Evolutionary conservation across 1,140 invertebrate species (phyloP).

Genomic region (Plectrocnemia conspersa): DNA sequence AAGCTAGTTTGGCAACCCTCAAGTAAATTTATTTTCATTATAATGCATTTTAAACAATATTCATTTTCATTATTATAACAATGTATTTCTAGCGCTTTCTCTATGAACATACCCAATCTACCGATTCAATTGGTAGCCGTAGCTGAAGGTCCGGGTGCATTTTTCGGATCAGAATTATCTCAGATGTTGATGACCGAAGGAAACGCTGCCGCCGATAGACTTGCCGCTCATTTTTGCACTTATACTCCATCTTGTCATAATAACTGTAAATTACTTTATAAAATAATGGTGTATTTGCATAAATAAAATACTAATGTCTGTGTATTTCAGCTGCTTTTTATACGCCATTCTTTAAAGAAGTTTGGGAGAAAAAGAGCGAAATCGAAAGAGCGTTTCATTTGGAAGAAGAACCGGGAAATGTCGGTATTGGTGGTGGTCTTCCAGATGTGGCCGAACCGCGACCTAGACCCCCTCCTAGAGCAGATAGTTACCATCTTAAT

Average conservation of each 20-base stretch:
- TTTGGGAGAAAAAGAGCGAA: constrained; percentile 92
- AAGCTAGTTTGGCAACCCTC: constrained; percentile 88
- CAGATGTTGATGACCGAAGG: constrained; percentile 90
- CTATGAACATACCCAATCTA: constrained; percentile 88
- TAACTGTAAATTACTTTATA: constrained; percentile 61
- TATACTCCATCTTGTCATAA: constrained; percentile 74
- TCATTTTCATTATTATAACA: constrained; percentile 1
- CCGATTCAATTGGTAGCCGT: constrained; percentile 94
- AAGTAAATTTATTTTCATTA: constrained; percentile 60
- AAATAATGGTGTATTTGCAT: not conserved
- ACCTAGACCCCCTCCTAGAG: constrained; percentile 60
- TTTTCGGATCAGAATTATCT: constrained; percentile 84
- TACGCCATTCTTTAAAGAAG: constrained; percentile 92
- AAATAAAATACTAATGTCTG: constrained; percentile 12
- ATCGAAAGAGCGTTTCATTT: constrained; percentile 90
- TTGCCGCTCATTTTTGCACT: constrained; percentile 91
- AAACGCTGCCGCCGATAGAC: constrained; percentile 83
- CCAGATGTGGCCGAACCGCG: constrained; percentile 49
- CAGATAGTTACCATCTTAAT: constrained; percentile 67
- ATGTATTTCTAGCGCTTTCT: constrained; percentile 70
- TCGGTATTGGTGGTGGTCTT: constrained; percentile 51
- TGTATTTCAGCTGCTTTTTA: constrained; percentile 80
- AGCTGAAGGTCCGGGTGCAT: constrained; percentile 80
- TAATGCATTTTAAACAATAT: constrained; percentile 3
- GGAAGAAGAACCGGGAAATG: constrained; percentile 70